A percentile compares a stretch with the other conserved stretches of the same genome.
These are phyloP conservation scores for Atrichornis clamosus DNA, from an alignment of 2,113 vertebrate species.

Conservation along the genomic window DNA sequence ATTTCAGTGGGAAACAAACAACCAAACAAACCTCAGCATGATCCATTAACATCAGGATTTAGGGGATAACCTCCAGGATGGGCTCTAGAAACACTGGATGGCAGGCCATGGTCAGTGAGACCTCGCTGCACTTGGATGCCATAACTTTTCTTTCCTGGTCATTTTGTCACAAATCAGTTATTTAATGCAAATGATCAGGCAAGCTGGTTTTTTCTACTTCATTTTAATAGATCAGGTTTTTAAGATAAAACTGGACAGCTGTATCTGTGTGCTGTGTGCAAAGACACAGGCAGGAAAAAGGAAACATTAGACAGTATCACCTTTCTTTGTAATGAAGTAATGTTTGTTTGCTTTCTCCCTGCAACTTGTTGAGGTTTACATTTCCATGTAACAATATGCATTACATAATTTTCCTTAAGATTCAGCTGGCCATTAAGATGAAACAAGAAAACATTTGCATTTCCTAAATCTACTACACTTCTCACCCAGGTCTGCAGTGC, in stretches of 20 bases:
- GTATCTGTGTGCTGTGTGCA: not conserved
- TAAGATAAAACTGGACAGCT: not conserved
- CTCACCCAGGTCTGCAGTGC: not conserved
- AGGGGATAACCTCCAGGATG: not conserved
- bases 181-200: not conserved
- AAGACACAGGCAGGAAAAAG: not conserved
- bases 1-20: not conserved
- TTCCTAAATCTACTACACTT: not conserved
- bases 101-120: not conserved
- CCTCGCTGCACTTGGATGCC: not conserved
- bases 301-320: not conserved
- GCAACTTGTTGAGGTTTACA: not conserved
- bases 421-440: not conserved
- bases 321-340: not conserved
- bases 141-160: not conserved
- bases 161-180: not conserved
- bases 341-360: not conserved
- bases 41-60: not conserved
- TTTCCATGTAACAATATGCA: not conserved
- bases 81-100: not conserved
- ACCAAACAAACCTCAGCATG: not conserved
- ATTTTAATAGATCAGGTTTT: not conserved
- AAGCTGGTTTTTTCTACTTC: not conserved
- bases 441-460: not conserved
- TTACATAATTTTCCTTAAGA: not conserved